These are phyloP conservation scores for Halictus ligatus DNA, from an alignment of 2,888 invertebrate genomes.

Conservation along the genomic window DNA sequence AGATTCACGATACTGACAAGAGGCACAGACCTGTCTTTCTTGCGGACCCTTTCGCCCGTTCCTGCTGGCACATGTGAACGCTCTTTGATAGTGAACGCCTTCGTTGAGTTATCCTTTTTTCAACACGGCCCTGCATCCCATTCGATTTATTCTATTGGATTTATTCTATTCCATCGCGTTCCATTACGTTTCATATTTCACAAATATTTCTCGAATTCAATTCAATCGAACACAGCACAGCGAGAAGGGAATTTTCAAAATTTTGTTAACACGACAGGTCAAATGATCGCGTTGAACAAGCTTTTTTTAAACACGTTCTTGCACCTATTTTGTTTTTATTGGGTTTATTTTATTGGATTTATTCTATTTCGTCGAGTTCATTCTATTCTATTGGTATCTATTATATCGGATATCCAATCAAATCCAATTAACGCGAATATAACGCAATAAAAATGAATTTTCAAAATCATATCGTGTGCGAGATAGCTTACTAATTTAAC, in stretches of 20 bases:
- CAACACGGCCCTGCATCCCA: neutral
- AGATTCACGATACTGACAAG: conserved; percentile 2
- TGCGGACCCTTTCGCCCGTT: conserved; percentile 5
- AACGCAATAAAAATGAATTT: no score
- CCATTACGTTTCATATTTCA: neutral
- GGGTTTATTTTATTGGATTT: no score
- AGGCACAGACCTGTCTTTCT: conserved; percentile 17
- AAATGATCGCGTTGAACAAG: no score
- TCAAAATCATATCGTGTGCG: no score
- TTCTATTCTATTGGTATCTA: no score
- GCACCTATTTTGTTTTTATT: no score
- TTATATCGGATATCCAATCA: no score
- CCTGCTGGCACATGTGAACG: neutral
- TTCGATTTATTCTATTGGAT: neutral
- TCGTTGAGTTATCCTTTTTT: neutral
- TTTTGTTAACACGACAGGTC: no score
- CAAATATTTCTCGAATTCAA: neutral
- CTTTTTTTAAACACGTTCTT: no score
- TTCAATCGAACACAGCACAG: neutral
- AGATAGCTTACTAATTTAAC: no score
- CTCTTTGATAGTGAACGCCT: neutral
- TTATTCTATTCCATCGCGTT: neutral
- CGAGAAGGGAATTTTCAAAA: neutral
- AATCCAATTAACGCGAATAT: no score
- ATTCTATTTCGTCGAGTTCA: no score